These are phyloP conservation scores for Phalacrocorax aristotelis DNA, from an alignment of 2,113 vertebrate species.

Conservation along the genomic window DNA sequence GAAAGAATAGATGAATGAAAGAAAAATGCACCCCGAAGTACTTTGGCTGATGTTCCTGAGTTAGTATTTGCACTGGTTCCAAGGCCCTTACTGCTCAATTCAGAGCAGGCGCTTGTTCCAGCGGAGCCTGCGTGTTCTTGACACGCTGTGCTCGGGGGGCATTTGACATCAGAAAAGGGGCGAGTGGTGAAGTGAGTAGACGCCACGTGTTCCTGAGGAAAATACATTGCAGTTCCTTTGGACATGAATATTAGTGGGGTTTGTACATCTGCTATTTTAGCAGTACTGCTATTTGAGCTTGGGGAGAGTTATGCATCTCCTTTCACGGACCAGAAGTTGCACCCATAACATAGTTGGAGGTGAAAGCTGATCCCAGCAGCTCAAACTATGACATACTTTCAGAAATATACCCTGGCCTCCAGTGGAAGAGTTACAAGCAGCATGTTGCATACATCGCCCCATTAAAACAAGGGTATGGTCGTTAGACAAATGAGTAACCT, in stretches of 20 bases:
- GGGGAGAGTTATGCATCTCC: not conserved
- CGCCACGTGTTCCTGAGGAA: slow-evolving; percentile 51
- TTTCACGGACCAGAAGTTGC: not conserved
- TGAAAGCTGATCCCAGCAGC: not conserved
- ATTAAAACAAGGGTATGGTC: not conserved
- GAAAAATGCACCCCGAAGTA: slow-evolving; percentile 29
- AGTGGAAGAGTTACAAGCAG: not conserved
- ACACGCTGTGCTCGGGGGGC: not conserved
- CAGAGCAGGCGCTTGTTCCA: not conserved
- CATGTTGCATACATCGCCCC: not conserved
- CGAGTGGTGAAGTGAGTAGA: slow-evolving; percentile 20
- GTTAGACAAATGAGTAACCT: not conserved
- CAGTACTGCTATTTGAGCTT: not conserved
- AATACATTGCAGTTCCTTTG: slow-evolving; percentile 38
- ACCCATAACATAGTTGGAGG: not conserved
- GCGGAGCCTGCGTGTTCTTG: not conserved
- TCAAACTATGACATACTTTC: not conserved
- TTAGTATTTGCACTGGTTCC: slow-evolving; percentile 35
- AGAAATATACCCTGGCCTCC: not conserved
- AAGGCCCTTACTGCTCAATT: not conserved
- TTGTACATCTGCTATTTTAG: not conserved
- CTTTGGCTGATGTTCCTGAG: slow-evolving; percentile 71
- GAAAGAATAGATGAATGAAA: slow-evolving; percentile 14
- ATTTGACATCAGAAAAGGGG: not conserved
- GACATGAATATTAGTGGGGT: not conserved